Base-by-base conservation (phyloP, 2,888 invertebrate genomes). In the Dorcus parallelipipedus region DNA sequence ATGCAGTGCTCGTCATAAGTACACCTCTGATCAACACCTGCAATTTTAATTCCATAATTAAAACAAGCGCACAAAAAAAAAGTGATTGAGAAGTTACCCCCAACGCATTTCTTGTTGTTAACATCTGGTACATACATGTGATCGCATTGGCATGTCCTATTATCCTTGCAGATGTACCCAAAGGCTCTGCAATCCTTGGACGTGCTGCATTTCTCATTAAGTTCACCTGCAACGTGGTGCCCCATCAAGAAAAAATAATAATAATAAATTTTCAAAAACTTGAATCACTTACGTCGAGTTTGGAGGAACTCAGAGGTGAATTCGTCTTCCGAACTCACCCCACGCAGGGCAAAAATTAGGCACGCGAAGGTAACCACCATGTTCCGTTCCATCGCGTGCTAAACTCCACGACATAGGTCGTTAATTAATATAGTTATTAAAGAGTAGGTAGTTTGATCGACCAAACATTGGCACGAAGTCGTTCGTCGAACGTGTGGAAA, bases 1-100 rank as follows among this genome's bases (percentile, higher is more conserved):
- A 78, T 76, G 63, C 79, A 79, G 55, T 78, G 76, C 56, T 75
- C 76, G 62, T 79, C 79, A 57, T 78, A 79, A 47, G 70, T 63
- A 65, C 79, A 79, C 62, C 64, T 71, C 60, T 76, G 72, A 52
- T 73, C 74, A 1, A 78, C 69, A 57, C 71, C 79, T 78, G 56
- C 48, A 73, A 9, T 41, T 52, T 54, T 49, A 38, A 14, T 52
- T n/a, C 3, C 6, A 1, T 23, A 49, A 48, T 48, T n/a, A 17
- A 48, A 17, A 23, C 17, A 2, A n/a, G 23, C 8, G 26, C 45
- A 38, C 9, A 8, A 40, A 39, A 41, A 41, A 41, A 33, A 14
- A n/a, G 14, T 14, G 14, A 14, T 14, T 40, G 9, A 26, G 41
- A 38, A 60, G 59, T 60, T 60, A 77, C 77, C 71, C 67, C 77